Base-by-base conservation (phyloP, 2,888 invertebrate genomes). In the Himalopsyche tibetana region DNA sequence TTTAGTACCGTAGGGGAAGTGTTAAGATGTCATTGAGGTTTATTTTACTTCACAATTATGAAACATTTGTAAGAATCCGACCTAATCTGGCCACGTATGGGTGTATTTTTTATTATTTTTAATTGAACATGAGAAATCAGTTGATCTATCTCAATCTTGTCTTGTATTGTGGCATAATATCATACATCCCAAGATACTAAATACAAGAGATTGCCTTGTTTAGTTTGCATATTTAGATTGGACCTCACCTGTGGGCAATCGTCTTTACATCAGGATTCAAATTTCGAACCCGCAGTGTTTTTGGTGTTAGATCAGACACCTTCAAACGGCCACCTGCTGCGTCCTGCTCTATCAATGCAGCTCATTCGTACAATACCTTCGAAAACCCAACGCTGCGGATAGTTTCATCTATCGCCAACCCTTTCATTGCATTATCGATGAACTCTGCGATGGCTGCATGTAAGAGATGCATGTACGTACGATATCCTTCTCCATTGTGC, bases 281-380 rank as follows among this genome's bases (percentile, higher is more conserved):
- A 28, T 19, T 63, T 63, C 63, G 63, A 63, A 63, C 63, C 19
- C 8, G 2, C 63, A 63, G 63, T 63, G 63, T 28, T 63, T 63
- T 63, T 63, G 63, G 63, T 63, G 63, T 63, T 63, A 63, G 63
- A 63, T 63, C 63, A 19, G 63, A 63, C 63, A 63, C 63, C 63
- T 63, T 28, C 63, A 63, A 19, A 63, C 63, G 63, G 63, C 63
- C 63, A 63, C 63, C 63, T 63, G 63, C 63, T 19, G 63, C 63
- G 63, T 63, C 63, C 63, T 28, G 63, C 63, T 63, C 63, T 63
- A 19, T 63, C 63, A 8, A 63, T 63, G 51, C 51, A 51, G 12
- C 51, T 63, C 19, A 19, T 11, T 63, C 63, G n/a, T 8, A 28
- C 28, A 19, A 6, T 19, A 63, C 28, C 63, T 63, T 63, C 15